Conservation (phyloP, 2,797 vertebrate species). For the Galago senegalensis region DNA sequence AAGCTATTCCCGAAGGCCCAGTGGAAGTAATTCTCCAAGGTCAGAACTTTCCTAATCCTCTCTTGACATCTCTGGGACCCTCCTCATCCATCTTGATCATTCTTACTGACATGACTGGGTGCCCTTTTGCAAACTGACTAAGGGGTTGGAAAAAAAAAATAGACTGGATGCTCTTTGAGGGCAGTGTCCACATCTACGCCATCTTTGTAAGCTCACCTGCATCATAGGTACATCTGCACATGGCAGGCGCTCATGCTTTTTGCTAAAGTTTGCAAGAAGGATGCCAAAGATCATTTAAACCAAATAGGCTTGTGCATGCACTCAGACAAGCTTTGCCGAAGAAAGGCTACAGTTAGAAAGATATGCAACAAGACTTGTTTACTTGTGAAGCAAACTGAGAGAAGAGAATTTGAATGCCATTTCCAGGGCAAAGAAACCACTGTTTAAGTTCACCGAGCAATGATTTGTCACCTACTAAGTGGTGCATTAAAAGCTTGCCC, state of each 20-base stretch:
- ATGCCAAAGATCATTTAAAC: neutral
- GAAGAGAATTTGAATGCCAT: neutral
- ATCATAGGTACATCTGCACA: rapidly evolving
- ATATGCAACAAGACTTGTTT: neutral
- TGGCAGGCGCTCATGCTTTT: neutral
- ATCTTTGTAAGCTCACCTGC: neutral
- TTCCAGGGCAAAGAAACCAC: neutral
- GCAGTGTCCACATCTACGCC: neutral
- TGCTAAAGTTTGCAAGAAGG: neutral
- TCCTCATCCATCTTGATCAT: neutral
- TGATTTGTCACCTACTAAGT: neutral
- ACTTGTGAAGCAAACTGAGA: neutral
- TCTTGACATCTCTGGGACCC: neutral
- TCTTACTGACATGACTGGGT: neutral
- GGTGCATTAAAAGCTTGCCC: slow-evolving; percentile 36
- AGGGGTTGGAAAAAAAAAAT: neutral
- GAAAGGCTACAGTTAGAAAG: slow-evolving; percentile 42
- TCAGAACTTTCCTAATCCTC: slow-evolving; percentile 17
- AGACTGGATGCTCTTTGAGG: neutral
- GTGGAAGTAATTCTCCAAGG: slow-evolving; percentile 5
- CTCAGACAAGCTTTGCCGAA: neutral
- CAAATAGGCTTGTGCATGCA: neutral
- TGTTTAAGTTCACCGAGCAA: neutral
- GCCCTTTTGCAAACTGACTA: neutral
- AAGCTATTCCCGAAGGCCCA: neutral